Evolutionary conservation across 1,140 invertebrate genomes (phyloP).

Genomic region (Pseudomyrmex cubaensis): DNA sequence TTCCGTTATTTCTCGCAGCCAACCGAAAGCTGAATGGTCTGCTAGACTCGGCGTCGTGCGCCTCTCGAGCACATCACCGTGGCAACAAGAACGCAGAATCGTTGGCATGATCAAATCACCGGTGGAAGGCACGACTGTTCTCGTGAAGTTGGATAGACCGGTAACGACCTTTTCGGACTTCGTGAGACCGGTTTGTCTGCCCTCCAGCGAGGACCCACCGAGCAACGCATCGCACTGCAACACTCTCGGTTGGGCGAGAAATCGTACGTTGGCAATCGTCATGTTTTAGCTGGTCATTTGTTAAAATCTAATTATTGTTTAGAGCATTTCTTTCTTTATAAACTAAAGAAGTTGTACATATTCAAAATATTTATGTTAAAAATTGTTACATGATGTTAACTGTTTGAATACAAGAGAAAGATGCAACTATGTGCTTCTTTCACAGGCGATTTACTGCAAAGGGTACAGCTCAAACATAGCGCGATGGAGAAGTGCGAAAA

Average conservation of each 20-base stretch:
- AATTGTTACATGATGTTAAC: too few species aligned
- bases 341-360: not conserved
- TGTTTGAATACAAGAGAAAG: too few species aligned
- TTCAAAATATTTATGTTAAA: too few species aligned
- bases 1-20: conserved; percentile 85
- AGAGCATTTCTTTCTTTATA: not conserved
- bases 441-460: conserved; percentile 89
- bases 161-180: conserved; percentile 91
- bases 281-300: not conserved
- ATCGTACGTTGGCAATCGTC: conserved; percentile 84
- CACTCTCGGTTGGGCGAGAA: conserved; percentile 93
- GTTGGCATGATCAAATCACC: conserved; percentile 95
- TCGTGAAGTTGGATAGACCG: conserved; percentile 92
- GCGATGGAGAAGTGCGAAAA: conserved; percentile 93
- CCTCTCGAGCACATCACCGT: conserved; percentile 91
- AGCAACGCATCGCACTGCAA: conserved; percentile 88
- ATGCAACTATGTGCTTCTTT: not conserved
- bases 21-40: conserved; percentile 94
- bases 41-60: conserved; percentile 92
- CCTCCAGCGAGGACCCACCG: conserved; percentile 80
- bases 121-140: conserved; percentile 93
- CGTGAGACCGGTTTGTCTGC: conserved; percentile 92
- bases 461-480: conserved; percentile 90
- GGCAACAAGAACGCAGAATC: conserved; percentile 94
- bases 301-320: not conserved